Evolutionary conservation across 2,888 invertebrate species (phyloP), one percentile per base, ranked within the genome.

Genomic region (Lottia gigantea): DNA sequence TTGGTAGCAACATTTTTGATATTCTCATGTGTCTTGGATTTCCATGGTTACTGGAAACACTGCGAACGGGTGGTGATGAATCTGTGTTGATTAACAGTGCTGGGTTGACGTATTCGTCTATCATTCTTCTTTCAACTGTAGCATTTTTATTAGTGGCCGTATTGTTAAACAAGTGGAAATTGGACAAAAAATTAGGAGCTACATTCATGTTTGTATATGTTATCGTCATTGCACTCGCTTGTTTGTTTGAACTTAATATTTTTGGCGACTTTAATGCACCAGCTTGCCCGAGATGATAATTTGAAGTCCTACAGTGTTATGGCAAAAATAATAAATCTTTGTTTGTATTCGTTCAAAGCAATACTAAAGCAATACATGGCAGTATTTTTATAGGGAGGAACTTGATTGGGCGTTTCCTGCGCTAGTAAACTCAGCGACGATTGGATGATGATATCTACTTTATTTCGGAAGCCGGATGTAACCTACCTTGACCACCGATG

Each of bases 201-300:
- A 90, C 93, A 0, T 91, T 95, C 23, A 84, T 93, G 1, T 49
- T 90, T 0, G 90, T 94, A 12, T 96, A 96, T 83, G 78, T 90
- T 0, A 83, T 92, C 6, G 95, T 94, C 81, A 92, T 95, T 6
- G 91, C 92, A 0, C 90, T 95, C 68, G 94, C 95, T 6, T 92
- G 95, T 74, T 89, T 95, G 31, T 92, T 94, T 68, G 96, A 96
- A 88, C 91, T 93, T 87, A 93, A 94, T 77, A 94, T 95, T 77
- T 96, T 96, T 92, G 95, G 95, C 91, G 93, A 93, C 83, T 95
- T 96, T 82, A 96, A 95, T 90, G 91, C 94, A 81, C 95, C 95
- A 80, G 94, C 95, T 74, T 96, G 96, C 72, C 73, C 80, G 0
- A 76, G 79, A 70, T 71, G 66, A 71, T 11, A 47, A 16, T 8